Evolutionary conservation across 2,113 vertebrate species (phyloP).

Genomic region (Indicator indicator): DNA sequence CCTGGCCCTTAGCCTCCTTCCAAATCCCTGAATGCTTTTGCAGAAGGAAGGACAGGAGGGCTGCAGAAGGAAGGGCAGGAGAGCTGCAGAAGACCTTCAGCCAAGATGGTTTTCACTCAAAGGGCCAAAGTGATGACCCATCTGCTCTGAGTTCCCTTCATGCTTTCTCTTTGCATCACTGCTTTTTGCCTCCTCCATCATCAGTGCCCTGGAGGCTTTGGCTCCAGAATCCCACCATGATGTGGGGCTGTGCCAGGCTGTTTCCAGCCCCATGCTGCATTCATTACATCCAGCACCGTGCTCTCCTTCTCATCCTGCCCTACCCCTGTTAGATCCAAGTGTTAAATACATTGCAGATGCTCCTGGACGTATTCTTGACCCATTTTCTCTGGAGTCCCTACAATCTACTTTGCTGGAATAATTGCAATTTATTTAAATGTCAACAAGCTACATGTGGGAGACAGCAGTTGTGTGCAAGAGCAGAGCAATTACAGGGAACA

Average conservation of each 20-base stretch:
- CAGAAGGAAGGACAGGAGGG: not conserved
- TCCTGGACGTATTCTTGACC: slow-evolving; percentile 30
- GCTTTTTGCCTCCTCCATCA: not conserved
- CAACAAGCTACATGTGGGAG: slow-evolving; percentile 69
- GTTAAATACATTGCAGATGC: slow-evolving; percentile 15
- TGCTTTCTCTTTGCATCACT: not conserved
- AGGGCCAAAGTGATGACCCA: not conserved
- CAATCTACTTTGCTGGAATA: slow-evolving; percentile 56
- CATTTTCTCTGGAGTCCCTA: slow-evolving; percentile 10
- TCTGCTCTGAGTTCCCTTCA: fast-evolving
- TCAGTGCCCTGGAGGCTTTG: not conserved
- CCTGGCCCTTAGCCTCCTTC: not conserved
- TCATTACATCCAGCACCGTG: not conserved
- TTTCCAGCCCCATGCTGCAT: not conserved
- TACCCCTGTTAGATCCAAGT: not conserved
- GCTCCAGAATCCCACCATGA: fast-evolving
- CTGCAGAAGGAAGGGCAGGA: not conserved
- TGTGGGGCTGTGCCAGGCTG: not conserved
- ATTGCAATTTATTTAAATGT: slow-evolving; percentile 75
- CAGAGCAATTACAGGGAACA: slow-evolving; percentile 59
- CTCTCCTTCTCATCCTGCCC: not conserved
- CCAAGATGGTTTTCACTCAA: not conserved
- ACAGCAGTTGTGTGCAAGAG: slow-evolving; percentile 32
- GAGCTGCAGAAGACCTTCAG: not conserved
- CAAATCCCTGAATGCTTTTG: not conserved